Base-by-base conservation (phyloP, 2,113 vertebrate genomes). In the Ceyx melanurus region DNA sequence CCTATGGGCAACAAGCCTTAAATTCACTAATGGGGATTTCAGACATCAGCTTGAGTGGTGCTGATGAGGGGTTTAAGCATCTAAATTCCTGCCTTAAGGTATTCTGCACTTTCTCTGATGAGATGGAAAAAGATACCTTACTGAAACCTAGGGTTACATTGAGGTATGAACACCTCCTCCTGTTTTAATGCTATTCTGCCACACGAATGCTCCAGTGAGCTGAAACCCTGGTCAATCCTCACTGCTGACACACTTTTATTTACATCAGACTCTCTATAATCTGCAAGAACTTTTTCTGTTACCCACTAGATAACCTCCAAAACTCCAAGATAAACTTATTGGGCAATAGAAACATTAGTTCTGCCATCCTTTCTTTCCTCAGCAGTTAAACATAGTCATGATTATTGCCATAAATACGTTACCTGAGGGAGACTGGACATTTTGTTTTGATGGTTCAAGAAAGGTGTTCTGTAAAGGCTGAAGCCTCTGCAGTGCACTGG, bases 381-480 rank as follows among this genome's bases (percentile, higher is more conserved):
- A 46, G 56, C 43, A 66, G 37, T 40, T 16, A 66, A 23, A 57
- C n/a, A 23, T 2, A 74, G 28, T 40, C 8, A 33, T 46, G 40
- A 9, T n/a, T 28, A 79, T 82, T 76, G 65, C 53, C 33, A 9
- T 53, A 33, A 70, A 89, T 16, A 50, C 64, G 60, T 95, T 97
- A 98, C 98, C 97, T 97, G 97, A 92, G 20, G 83, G 79, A 91
- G 78, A 92, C 13, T 88, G 56, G 42, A 60, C 31, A 26, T 83
- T 93, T 82, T 97, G 92, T 86, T 95, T 90, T 93, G 87, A 40
- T 35, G 54, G 61, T 64, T 92, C 78, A 57, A 86, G 77, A 67
- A 61, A 74, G 12, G 54, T 96, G 40, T 77, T 79, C 33, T 74
- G 90, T 15, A 61, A 45, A 87, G 75, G 56, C 72, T 68, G 92